A percentile compares a stretch with the other conserved stretches of the same genome.
phyloP scores from a whole-genome alignment of 2,888 invertebrate genomes.

The Epinotia brunnichana region DNA sequence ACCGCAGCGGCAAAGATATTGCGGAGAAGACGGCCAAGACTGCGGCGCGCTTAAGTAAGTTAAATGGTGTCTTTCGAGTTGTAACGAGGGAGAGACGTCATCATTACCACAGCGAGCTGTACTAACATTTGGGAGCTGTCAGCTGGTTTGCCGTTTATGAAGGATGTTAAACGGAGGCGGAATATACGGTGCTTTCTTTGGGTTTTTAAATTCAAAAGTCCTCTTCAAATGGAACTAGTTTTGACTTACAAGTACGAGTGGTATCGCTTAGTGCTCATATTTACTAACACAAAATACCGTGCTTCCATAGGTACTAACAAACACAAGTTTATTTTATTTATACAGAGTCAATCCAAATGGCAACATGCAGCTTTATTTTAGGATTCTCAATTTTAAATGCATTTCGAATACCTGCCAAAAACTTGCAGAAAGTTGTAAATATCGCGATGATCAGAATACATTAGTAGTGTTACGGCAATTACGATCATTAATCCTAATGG shows the following conservation, averaged over 20 bases:
- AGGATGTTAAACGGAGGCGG: background rate
- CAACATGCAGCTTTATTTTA: no score
- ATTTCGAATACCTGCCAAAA: no score
- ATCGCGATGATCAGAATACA: no score
- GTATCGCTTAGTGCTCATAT: no score
- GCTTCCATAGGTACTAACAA: no score
- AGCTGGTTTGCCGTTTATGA: background rate
- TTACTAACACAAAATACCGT: no score
- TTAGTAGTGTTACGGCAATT: no score
- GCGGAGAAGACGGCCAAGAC: conserved; percentile 14
- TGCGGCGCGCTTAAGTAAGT: conserved; percentile 23
- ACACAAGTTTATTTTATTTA: no score
- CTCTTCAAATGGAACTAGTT: background rate
- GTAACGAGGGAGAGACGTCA: conserved; percentile 17
- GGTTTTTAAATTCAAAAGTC: background rate
- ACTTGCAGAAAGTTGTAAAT: no score
- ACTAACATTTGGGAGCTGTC: conserved; percentile 16
- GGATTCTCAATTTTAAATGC: no score
- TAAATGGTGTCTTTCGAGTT: conserved; percentile 28
- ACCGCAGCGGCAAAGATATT: conserved; percentile 22
- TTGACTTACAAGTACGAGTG: background rate
- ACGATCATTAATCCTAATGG: background rate
- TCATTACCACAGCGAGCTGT: conserved; percentile 21
- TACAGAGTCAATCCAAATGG: no score
- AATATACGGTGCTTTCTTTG: background rate